These are phyloP conservation scores for Drosophila falleni DNA, from an alignment of 2,888 invertebrate species.

Conservation along the genomic window DNA sequence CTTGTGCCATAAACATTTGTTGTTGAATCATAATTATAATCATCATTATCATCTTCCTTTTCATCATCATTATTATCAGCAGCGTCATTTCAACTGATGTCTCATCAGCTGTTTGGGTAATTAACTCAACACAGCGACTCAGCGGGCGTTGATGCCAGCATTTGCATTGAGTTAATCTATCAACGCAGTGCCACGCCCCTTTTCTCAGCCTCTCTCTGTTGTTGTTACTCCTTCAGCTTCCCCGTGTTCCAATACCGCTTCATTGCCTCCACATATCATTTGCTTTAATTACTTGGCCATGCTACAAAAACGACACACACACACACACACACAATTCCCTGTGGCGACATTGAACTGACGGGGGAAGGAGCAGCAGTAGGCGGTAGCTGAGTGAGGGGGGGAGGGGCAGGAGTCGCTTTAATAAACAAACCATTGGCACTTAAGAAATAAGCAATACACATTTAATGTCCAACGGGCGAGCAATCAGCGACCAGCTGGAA, in stretches of 20 bases:
- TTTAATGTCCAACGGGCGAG: constrained; percentile 67
- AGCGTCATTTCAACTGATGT: constrained; percentile 13
- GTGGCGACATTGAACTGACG: constrained; percentile 64
- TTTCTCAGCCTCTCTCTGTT: neutral
- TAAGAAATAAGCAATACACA: constrained; percentile 80
- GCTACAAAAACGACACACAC: constrained; percentile 35
- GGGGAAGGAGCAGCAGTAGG: neutral
- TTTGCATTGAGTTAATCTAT: constrained; percentile 73
- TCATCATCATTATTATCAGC: constrained; percentile 19
- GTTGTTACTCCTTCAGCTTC: neutral
- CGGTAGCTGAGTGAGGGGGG: too few relatives aligned
- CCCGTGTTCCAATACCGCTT: constrained; percentile 6
- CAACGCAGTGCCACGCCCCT: constrained; percentile 51
- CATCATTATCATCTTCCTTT: constrained; percentile 3
- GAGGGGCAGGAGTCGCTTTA: constrained; percentile 42
- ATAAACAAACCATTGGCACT: constrained; percentile 81
- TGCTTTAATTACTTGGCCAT: constrained; percentile 66
- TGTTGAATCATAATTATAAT: neutral
- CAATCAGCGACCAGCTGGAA: constrained; percentile 68
- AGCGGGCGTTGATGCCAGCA: constrained; percentile 57
- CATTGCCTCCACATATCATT: constrained; percentile 59
- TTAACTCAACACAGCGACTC: constrained; percentile 44
- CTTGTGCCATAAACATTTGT: constrained; percentile 1
- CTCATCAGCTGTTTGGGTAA: constrained; percentile 48
- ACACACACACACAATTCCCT: constrained; percentile 56